phyloP scores from a whole-genome alignment of 1,140 invertebrate genomes.

The Drosophila athabasca region DNA sequence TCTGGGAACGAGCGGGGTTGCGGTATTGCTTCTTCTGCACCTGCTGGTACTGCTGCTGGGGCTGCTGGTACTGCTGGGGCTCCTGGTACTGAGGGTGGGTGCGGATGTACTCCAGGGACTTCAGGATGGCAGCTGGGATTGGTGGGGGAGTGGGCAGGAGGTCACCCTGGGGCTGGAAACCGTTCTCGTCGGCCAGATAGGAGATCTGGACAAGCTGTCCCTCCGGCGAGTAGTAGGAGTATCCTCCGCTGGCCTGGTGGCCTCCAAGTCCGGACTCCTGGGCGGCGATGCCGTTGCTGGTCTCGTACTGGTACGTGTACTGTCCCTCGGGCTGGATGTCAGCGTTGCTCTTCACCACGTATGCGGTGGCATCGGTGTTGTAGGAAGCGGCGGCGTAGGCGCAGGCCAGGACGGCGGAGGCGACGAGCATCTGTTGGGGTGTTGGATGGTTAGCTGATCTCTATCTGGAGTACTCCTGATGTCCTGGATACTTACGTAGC shows the following conservation, averaged over 20 bases:
- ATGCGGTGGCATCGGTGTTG: slow-evolving; percentile 39
- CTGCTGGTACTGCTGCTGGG: background rate
- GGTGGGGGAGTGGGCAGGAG: slow-evolving; percentile 90
- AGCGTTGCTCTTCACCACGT: slow-evolving; percentile 72
- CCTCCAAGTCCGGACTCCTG: slow-evolving; percentile 84
- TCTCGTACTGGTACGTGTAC: slow-evolving; percentile 84
- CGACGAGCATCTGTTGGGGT: slow-evolving; percentile 56
- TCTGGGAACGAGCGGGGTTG: background rate
- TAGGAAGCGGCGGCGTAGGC: slow-evolving; percentile 31
- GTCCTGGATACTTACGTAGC: slow-evolving; percentile 61
- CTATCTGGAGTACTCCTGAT: background rate
- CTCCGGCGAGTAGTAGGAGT: slow-evolving; percentile 76
- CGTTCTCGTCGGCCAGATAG: slow-evolving; percentile 91
- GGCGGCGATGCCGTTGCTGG: slow-evolving; percentile 86
- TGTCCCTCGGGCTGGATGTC: slow-evolving; percentile 85
- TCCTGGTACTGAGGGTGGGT: slow-evolving; percentile 82
- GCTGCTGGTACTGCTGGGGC: background rate
- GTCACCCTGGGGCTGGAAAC: slow-evolving; percentile 89
- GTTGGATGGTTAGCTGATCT: background rate
- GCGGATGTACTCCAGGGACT: slow-evolving; percentile 86
- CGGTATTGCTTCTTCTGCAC: no score
- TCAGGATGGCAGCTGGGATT: slow-evolving; percentile 89
- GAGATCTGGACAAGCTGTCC: slow-evolving; percentile 83
- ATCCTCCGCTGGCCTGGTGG: slow-evolving; percentile 38
- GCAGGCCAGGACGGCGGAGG: slow-evolving; percentile 65